Conservation (phyloP, 2,113 vertebrate species). For the Lophochroa leadbeateri region DNA sequence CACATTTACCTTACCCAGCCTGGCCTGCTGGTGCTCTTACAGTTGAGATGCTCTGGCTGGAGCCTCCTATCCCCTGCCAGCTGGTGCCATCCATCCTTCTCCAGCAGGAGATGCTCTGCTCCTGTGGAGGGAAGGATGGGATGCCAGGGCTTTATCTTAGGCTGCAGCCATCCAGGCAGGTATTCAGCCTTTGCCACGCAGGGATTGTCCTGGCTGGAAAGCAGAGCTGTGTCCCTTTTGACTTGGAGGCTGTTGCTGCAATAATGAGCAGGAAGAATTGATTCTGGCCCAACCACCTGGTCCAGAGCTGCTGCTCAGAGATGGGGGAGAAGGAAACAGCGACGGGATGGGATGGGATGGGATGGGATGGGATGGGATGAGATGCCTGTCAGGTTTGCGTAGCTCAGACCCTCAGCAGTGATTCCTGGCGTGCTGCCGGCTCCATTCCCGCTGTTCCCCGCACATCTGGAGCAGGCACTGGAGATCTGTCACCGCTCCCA, state of each 20-base stretch:
- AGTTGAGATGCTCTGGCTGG: not conserved
- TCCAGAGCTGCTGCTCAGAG: not conserved
- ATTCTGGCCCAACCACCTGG: not conserved
- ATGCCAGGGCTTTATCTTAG: not conserved
- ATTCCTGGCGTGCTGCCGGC: not conserved
- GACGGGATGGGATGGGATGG: no score
- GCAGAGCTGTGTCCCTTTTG: fast-evolving
- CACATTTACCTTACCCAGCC: not conserved
- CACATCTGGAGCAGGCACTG: not conserved
- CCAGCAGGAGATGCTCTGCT: not conserved
- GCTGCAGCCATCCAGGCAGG: not conserved
- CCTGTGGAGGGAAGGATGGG: not conserved
- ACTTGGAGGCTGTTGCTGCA: not conserved
- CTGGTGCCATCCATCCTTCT: not conserved
- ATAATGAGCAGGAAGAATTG: not conserved
- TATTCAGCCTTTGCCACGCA: not conserved
- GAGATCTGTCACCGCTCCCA: not conserved
- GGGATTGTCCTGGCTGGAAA: not conserved
- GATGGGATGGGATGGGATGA: not conserved
- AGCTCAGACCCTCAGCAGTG: not conserved
- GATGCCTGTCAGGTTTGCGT: not conserved
- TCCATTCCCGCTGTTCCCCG: not conserved
- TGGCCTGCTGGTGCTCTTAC: not conserved
- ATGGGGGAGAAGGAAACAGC: not conserved
- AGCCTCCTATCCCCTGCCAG: not conserved